Evolutionary conservation across 1,140 invertebrate genomes (phyloP).

Genomic region (Trichonephila clavipes): DNA sequence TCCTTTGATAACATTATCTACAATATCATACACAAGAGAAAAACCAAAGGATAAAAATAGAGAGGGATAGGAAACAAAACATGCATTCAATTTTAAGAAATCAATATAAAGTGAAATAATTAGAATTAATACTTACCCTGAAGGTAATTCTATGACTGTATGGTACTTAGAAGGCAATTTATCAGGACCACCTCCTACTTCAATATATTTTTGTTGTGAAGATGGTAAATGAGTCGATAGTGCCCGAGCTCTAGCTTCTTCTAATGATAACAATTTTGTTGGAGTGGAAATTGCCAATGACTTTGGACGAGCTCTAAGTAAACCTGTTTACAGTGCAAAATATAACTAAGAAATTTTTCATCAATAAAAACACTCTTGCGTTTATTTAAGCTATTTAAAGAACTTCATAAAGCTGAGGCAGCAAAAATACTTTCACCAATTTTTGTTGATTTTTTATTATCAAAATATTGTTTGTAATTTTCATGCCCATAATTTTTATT

Average conservation of each 20-base stretch:
- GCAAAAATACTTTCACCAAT: no score
- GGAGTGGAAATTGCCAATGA: constrained; percentile 75
- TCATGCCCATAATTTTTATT: no score
- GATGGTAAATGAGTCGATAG: constrained; percentile 79
- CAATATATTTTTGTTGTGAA: constrained; percentile 89
- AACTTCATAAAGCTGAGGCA: no score
- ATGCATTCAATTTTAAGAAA: neutral
- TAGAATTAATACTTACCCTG: constrained; percentile 47
- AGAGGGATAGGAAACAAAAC: neutral
- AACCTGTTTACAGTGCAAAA: neutral
- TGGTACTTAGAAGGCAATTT: constrained; percentile 94
- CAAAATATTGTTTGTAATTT: no score
- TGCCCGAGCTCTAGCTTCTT: constrained; percentile 84
- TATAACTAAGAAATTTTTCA: no score
- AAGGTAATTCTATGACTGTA: constrained; percentile 84
- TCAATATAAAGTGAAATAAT: neutral
- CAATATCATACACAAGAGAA: no score
- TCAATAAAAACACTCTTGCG: no score
- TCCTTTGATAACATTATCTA: no score
- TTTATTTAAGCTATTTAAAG: no score
- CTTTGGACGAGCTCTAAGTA: constrained; percentile 69
- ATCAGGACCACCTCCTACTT: constrained; percentile 94
- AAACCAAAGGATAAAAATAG: no score
- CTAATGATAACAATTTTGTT: constrained; percentile 75
- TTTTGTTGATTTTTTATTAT: no score